Evolutionary conservation across 2,888 invertebrate species (phyloP).

Genomic region (Diaprepes abbreviatus): DNA sequence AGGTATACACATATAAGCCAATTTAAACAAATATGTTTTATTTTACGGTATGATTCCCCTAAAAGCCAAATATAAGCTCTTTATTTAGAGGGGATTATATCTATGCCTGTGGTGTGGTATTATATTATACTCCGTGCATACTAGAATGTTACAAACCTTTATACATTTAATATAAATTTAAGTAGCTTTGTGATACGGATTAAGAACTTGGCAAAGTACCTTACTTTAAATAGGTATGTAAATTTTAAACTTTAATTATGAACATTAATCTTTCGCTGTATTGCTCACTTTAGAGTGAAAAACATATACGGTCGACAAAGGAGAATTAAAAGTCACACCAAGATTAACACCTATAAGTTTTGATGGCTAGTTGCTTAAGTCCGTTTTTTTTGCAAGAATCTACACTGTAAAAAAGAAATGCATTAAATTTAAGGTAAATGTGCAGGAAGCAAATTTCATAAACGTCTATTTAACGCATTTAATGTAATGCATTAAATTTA

Average conservation of each 20-base stretch:
- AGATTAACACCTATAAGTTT: too few relatives aligned
- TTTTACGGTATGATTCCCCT: neutral
- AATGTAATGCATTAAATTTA: too few relatives aligned
- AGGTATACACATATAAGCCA: neutral
- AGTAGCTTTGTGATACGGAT: conserved; percentile 47
- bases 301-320: too few relatives aligned
- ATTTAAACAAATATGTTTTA: conserved; percentile 2
- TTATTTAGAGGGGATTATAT: conserved; percentile 33
- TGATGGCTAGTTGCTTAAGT: too few relatives aligned
- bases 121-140: conserved; percentile 39
- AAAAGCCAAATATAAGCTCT: conserved; percentile 28
- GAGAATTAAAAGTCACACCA: too few relatives aligned
- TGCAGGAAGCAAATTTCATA: too few relatives aligned
- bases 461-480: too few relatives aligned
- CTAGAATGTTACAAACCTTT: conserved; percentile 44
- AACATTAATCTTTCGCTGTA: conserved; percentile 6
- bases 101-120: conserved; percentile 26
- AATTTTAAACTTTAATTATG: conserved; percentile 35
- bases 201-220: conserved; percentile 45
- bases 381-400: too few relatives aligned
- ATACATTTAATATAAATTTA: conserved; percentile 48
- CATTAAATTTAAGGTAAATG: too few relatives aligned
- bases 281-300: neutral
- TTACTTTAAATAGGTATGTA: conserved; percentile 43
- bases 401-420: too few relatives aligned